Conservation (phyloP, 2,888 invertebrate species). For the Tenthredo notha region DNA sequence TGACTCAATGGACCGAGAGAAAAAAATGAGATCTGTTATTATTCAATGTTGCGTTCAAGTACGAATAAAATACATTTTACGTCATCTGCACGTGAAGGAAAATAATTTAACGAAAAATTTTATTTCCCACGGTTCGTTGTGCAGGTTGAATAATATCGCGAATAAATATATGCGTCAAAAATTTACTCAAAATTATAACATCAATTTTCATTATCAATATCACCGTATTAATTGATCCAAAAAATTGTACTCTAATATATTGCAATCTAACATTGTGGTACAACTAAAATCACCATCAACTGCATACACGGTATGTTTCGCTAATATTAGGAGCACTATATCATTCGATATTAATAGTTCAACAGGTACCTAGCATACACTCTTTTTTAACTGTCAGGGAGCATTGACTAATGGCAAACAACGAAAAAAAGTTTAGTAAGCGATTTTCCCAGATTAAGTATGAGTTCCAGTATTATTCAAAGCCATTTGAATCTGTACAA, state of each 20-base stretch:
- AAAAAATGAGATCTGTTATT: constrained; percentile 18
- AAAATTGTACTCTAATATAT: background rate
- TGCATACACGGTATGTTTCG: background rate
- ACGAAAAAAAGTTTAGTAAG: background rate
- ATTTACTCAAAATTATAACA: background rate
- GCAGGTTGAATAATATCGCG: background rate
- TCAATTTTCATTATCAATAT: background rate
- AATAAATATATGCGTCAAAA: background rate
- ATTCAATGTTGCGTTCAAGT: constrained; percentile 17
- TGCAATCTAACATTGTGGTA: background rate
- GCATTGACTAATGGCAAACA: background rate
- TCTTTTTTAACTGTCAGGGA: background rate
- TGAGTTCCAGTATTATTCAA: background rate
- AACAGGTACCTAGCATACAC: background rate
- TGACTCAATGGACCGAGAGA: background rate
- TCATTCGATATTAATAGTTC: background rate
- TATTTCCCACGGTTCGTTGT: background rate
- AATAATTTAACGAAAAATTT: background rate
- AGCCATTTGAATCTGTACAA: background rate
- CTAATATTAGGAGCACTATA: background rate
- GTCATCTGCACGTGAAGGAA: background rate
- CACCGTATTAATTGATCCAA: background rate
- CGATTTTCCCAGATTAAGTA: background rate
- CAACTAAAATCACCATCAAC: background rate
- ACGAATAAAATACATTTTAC: constrained; percentile 7